Percentiles rank a stretch among this genome's conserved stretches.
Conservation (phyloP, 2,113 vertebrate species). For the Chamaetylas fuelleborni region DNA sequence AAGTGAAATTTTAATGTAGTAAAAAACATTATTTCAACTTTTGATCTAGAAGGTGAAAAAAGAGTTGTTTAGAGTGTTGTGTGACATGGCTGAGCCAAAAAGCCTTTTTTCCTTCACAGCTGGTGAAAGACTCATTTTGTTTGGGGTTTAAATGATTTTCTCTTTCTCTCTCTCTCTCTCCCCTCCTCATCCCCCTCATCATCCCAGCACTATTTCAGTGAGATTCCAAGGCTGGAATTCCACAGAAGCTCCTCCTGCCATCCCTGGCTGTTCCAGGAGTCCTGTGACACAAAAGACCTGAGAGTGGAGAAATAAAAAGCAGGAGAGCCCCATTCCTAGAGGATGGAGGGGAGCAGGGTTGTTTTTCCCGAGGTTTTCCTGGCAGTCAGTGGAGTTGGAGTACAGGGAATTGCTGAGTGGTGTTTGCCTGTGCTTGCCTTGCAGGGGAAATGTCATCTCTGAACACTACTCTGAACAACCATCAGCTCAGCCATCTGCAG, state of each 20-base stretch:
- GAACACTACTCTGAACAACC: slow-evolving; percentile 84
- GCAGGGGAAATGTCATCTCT: slow-evolving; percentile 87
- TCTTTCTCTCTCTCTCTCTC: background rate
- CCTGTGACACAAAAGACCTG: background rate
- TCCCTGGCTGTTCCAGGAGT: background rate
- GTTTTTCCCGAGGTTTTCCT: background rate
- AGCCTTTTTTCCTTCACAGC: background rate
- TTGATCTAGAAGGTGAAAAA: background rate
- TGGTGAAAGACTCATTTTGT: background rate
- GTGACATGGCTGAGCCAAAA: background rate
- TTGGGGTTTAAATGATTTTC: background rate
- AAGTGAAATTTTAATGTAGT: background rate
- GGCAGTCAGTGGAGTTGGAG: background rate
- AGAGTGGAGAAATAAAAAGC: background rate
- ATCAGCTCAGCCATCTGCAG: slow-evolving; percentile 84
- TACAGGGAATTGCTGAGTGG: background rate
- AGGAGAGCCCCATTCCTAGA: background rate
- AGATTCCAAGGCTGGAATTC: background rate
- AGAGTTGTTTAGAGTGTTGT: background rate
- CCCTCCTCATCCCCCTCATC: background rate
- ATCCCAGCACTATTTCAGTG: background rate
- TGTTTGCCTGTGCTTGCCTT: slow-evolving; percentile 64
- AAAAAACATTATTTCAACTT: background rate
- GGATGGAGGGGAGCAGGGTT: background rate
- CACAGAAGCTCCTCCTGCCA: background rate